Evolutionary conservation across 1,140 invertebrate species (phyloP).

Genomic region (Penaeus chinensis): DNA sequence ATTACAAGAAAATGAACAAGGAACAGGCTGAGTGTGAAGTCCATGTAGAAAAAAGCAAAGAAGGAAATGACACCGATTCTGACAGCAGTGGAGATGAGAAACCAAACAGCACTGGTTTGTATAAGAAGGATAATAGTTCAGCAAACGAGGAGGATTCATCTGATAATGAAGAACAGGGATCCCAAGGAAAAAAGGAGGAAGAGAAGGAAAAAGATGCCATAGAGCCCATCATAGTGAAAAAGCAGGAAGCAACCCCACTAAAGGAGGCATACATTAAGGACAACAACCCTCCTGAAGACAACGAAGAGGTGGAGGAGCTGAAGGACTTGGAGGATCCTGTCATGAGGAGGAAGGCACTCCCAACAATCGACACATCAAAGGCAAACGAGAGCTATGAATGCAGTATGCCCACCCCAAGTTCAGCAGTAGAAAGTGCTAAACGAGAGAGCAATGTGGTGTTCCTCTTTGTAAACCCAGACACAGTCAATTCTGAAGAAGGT

Average conservation of each 20-base stretch:
- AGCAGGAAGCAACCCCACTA: neutral
- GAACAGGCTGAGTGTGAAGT: constrained; percentile 47
- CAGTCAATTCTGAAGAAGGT: constrained; percentile 27
- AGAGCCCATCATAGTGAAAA: neutral
- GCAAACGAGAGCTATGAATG: constrained; percentile 48
- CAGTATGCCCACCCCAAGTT: constrained; percentile 50
- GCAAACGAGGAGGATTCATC: neutral
- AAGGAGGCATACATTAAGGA: constrained; percentile 22
- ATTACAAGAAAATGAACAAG: constrained; percentile 21
- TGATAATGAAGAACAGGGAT: neutral
- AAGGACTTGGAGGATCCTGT: neutral
- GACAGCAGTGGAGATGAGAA: neutral
- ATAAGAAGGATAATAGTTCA: neutral
- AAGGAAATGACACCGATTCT: neutral
- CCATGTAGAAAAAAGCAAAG: constrained; percentile 44
- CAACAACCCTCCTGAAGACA: neutral
- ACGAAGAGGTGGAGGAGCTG: constrained; percentile 7
- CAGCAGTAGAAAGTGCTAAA: constrained; percentile 4
- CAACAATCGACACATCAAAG: constrained; percentile 42
- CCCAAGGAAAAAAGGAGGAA: neutral
- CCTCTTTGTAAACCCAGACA: constrained; percentile 49
- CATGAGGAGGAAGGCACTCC: constrained; percentile 24
- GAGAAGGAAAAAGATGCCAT: neutral
- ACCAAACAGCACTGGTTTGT: neutral
- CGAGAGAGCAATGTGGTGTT: constrained; percentile 46